phyloP scores from a whole-genome alignment of 1,140 invertebrate genomes.

The Kradibia gibbosae region DNA sequence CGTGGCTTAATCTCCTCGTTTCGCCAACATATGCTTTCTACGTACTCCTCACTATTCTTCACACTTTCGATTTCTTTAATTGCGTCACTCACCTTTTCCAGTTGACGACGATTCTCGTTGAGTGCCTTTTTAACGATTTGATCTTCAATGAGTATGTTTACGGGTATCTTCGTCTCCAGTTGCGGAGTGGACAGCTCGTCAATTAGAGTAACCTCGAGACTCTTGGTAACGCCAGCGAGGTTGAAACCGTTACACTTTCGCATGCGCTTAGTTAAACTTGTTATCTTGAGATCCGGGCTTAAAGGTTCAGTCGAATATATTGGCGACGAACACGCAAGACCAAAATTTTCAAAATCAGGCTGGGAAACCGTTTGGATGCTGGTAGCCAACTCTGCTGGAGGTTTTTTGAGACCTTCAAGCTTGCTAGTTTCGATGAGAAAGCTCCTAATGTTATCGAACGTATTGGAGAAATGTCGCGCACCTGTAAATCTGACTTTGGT shows the following conservation, averaged over 20 bases:
- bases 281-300: conserved; percentile 7
- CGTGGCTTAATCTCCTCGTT: background rate
- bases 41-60: conserved; percentile 58
- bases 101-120: conserved; percentile 68
- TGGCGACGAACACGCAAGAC: conserved; percentile 58
- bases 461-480: conserved; percentile 81
- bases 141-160: conserved; percentile 68
- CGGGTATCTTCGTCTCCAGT: conserved; percentile 65
- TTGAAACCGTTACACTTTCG: conserved; percentile 60
- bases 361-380: conserved; percentile 69
- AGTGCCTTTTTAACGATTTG: conserved; percentile 70
- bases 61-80: conserved; percentile 70
- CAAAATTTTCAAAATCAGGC: conserved; percentile 77
- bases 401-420: conserved; percentile 72
- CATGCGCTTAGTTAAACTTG: conserved; percentile 49
- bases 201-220: conserved; percentile 56
- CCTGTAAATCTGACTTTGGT: conserved; percentile 74
- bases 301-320: background rate
- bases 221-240: conserved; percentile 56
- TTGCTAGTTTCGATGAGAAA: conserved; percentile 76
- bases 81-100: conserved; percentile 70
- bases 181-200: conserved; percentile 51
- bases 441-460: conserved; percentile 85
- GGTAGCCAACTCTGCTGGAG: conserved; percentile 70
- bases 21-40: conserved; percentile 23